phyloP scores from a whole-genome alignment of 2,888 invertebrate genomes.

The Siphonodentalium dalli region DNA sequence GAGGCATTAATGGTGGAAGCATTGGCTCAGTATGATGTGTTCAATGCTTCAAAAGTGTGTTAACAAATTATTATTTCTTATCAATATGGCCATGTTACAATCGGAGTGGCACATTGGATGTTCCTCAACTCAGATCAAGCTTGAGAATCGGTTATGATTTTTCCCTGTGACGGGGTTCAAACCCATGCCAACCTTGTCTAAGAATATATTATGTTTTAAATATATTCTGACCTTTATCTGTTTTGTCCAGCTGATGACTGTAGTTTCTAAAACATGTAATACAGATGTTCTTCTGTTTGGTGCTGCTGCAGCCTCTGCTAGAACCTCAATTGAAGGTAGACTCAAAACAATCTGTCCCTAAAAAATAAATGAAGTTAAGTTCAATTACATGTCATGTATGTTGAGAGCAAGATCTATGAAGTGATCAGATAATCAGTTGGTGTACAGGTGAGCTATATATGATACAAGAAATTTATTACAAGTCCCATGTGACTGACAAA shows the following conservation, averaged over 20 bases:
- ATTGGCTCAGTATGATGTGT: too few species aligned
- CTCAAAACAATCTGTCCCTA: slow-evolving; percentile 61
- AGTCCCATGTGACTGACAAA: too few species aligned
- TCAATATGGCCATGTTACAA: too few species aligned
- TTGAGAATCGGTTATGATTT: too few species aligned
- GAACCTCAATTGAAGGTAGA: slow-evolving; percentile 63
- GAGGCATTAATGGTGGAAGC: too few species aligned
- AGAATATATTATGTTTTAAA: not conserved
- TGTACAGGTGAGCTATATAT: not conserved
- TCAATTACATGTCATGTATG: not conserved
- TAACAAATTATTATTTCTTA: too few species aligned
- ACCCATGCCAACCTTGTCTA: too few species aligned
- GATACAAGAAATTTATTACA: too few species aligned
- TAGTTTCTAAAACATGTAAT: slow-evolving; percentile 63
- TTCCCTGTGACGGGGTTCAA: too few species aligned
- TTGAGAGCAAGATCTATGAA: not conserved
- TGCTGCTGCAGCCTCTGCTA: slow-evolving; percentile 60
- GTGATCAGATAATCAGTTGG: not conserved
- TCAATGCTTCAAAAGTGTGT: too few species aligned
- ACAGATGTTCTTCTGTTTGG: slow-evolving; percentile 58
- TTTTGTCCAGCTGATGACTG: slow-evolving; percentile 65
- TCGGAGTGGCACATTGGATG: too few species aligned
- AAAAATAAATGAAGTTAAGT: slow-evolving; percentile 4
- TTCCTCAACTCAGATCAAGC: too few species aligned
- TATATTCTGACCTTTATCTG: slow-evolving; percentile 58